Percentiles rank a stretch among this genome's conserved stretches.
These are phyloP conservation scores for Benitochromis conjunctus DNA, from an alignment of 2,113 vertebrate species.

Conservation along the genomic window DNA sequence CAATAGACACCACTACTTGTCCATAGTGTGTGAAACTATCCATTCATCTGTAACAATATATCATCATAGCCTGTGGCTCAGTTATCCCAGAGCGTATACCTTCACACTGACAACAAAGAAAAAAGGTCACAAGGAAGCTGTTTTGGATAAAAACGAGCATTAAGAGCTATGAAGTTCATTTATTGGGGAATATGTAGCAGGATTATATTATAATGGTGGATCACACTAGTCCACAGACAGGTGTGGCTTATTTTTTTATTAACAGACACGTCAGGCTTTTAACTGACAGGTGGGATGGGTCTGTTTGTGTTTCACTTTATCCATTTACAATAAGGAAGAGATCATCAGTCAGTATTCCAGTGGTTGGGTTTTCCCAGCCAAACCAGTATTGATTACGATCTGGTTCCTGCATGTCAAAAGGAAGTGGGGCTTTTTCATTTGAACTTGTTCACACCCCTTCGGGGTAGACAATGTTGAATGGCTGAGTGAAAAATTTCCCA, in stretches of 20 bases:
- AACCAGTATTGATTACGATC: not conserved
- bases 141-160: accelerated
- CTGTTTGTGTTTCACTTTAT: not conserved
- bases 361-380: not conserved
- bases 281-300: not conserved
- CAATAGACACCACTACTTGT: not conserved
- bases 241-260: not conserved
- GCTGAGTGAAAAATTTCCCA: not conserved
- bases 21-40: not conserved
- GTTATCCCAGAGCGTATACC: accelerated
- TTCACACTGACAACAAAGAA: not conserved
- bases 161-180: accelerated
- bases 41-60: not conserved
- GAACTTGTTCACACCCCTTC: not conserved
- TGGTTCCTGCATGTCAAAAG: not conserved
- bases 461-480: not conserved
- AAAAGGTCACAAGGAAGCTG: not conserved
- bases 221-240: not conserved
- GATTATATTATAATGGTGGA: accelerated
- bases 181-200: not conserved
- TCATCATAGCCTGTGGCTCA: not conserved
- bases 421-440: not conserved
- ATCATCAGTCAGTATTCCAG: not conserved
- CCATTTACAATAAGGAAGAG: not conserved
- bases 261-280: not conserved